Evolutionary conservation across 2,888 invertebrate genomes (phyloP), one percentile per base, ranked within the genome.

Genomic region (Trissolcus japonicus): DNA sequence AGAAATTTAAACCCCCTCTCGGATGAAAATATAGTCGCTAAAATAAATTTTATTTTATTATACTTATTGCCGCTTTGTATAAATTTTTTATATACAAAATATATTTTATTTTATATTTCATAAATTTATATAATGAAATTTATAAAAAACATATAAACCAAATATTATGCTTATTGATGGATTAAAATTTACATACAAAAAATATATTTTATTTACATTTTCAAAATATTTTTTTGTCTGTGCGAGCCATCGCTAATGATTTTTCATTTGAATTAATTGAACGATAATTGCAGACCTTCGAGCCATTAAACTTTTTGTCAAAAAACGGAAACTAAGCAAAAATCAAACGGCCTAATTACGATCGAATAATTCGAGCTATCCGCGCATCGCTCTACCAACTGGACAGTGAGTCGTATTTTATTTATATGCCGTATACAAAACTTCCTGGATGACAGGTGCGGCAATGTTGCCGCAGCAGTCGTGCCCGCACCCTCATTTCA

Each of bases 371-470:
- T 78, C 54, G 41, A 55, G 55, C 69, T 57, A 48, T 54, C 19
- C 41, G 62, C 57, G 14, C 41, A 46, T 51, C 19, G 48, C 25
- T 41, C 19, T 14, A 14, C 14, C 35, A 57, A 29, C 51, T 9
- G 60, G 50, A 65, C 53, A 62, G 76, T 72, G 53, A 62, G 66
- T 66, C 53, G 61, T 53, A 57, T 71, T 76, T 76, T 71, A 71
- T 76, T 76, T 76, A 69, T 76, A 71, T 66, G 62, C 62, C 65
- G 66, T 71, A 67, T 62, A 76, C 76, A 76, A 76, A 76, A 76
- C 71, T 76, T 76, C 62, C 71, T 66, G 69, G 65, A 69, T 69
- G 69, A 62, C 75, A 75, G 69, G 75, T 78, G 35, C 9, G 74
- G 71, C 71, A 71, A 50, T 71, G 71, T 75, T 62, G 65, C 78